Percentiles rank a stretch among this genome's conserved stretches.
phyloP scores from a whole-genome alignment of 2,113 vertebrate species.

The Tricholaema leucomelas region DNA sequence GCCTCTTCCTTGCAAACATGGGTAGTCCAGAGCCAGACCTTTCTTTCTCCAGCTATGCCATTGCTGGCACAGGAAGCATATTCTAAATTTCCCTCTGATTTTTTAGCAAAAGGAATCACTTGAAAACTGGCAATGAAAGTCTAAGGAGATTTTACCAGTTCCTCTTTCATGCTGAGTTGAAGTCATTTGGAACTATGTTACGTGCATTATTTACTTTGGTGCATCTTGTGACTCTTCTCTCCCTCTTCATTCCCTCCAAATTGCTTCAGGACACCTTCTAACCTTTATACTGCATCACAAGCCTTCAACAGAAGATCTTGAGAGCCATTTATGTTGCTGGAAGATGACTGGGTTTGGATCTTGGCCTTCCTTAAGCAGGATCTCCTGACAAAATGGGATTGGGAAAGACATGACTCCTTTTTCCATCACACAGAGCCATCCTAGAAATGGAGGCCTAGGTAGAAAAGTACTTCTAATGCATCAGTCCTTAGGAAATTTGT shows the following conservation, averaged over 20 bases:
- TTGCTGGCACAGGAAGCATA: background rate
- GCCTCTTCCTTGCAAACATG: slow-evolving; percentile 37
- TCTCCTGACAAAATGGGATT: slow-evolving; percentile 60
- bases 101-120: slow-evolving; percentile 17
- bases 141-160: slow-evolving; percentile 35
- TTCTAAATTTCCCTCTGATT: slow-evolving; percentile 31
- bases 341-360: slow-evolving; percentile 71
- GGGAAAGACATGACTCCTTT: slow-evolving; percentile 60
- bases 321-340: slow-evolving; percentile 59
- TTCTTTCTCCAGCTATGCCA: slow-evolving; percentile 12
- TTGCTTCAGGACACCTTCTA: slow-evolving; percentile 66
- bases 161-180: slow-evolving; percentile 44
- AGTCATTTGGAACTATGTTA: slow-evolving; percentile 58
- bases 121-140: slow-evolving; percentile 14
- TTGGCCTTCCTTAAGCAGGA: slow-evolving; percentile 66
- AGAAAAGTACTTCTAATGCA: slow-evolving; percentile 14
- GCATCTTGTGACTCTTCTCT: slow-evolving; percentile 65
- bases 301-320: slow-evolving; percentile 63
- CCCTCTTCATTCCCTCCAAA: slow-evolving; percentile 68
- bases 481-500: background rate
- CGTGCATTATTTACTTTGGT: slow-evolving; percentile 22
- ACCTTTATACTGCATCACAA: slow-evolving; percentile 63
- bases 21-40: background rate
- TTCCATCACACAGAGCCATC: slow-evolving; percentile 41
- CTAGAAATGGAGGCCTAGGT: slow-evolving; percentile 54